Evolutionary conservation across 2,888 invertebrate genomes (phyloP).

Genomic region (Chloromyia formosa): DNA sequence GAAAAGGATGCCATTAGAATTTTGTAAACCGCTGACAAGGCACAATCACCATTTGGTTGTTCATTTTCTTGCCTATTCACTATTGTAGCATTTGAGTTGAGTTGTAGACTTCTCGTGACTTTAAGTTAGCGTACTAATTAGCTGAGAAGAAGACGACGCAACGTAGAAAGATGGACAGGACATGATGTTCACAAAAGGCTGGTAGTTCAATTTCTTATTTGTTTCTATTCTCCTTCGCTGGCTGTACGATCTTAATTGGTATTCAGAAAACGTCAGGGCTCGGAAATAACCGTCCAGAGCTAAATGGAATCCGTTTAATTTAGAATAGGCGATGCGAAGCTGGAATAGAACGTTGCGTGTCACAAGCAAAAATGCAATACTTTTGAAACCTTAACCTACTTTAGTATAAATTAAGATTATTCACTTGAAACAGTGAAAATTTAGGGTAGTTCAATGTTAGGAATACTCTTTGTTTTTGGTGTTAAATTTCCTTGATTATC

Average conservation of each 20-base stretch:
- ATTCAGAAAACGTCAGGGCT: constrained; percentile 11
- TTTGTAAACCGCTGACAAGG: constrained; percentile 23
- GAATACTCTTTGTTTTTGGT: no score
- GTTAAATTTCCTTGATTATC: no score
- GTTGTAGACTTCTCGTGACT: not conserved
- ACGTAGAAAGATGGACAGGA: not conserved
- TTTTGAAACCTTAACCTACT: no score
- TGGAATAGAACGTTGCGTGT: no score
- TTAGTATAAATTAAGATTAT: no score
- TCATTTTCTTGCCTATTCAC: no score
- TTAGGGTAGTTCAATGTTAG: no score
- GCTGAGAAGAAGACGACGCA: not conserved
- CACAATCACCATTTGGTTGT: not conserved
- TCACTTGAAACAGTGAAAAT: no score
- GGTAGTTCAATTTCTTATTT: constrained; percentile 3
- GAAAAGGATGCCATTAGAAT: constrained; percentile 20
- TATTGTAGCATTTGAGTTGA: not conserved
- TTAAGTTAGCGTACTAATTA: constrained; percentile 7
- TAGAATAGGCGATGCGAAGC: no score
- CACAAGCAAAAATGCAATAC: no score
- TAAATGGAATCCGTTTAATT: no score
- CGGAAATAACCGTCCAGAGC: no score
- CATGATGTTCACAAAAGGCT: not conserved
- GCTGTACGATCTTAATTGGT: constrained; percentile 7
- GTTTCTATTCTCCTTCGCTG: not conserved